Evolutionary conservation across 2,113 vertebrate genomes (phyloP), one percentile per base, ranked within the genome.

Genomic region (Theristicus caerulescens): DNA sequence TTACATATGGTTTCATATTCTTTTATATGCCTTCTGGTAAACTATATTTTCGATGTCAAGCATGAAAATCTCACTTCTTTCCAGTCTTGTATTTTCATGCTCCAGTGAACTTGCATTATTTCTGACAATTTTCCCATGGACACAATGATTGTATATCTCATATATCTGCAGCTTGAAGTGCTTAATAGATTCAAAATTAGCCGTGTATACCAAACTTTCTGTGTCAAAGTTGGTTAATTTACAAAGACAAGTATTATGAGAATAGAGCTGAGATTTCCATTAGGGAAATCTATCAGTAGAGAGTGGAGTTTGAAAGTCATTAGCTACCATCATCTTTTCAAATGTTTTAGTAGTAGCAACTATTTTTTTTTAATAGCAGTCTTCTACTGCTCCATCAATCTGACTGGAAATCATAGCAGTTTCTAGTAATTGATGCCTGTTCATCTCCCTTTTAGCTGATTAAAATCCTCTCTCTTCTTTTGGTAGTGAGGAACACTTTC

Each of bases 271-370:
- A 93, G 22, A 83, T 88, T 94, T 94, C 55, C 57, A 62, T 70
- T 86, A 74, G 69, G 58, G 38, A 95, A 88, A 77, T 73, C 64
- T 80, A 16, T 86, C 64, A 83, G 46, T 78, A 86, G 69, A 81
- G 76, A 92, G 78, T 62, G 54, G 36, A 84, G 51, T 78, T 91
- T 81, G 31, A 78, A 88, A 94, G 64, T 91, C 59, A 47, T 91
- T 91, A 95, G n/a, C 38, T 81, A 78, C 42, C 44, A 74, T 82
- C 59, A 78, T 62, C 24, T 92, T 66, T 95, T 93, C 77, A 91
- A 86, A 74, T 93, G 69, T 86, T 96, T 95, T 92, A 69, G 51
- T 88, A 49, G 62, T 61, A 72, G 58, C 44, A 80, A 69, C 66
- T 71, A 2, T 21, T 57, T 83, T 52, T 52, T 88, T 90, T 85